These are phyloP conservation scores for Conger conger DNA, from an alignment of 2,113 vertebrate species.

Conservation along the genomic window DNA sequence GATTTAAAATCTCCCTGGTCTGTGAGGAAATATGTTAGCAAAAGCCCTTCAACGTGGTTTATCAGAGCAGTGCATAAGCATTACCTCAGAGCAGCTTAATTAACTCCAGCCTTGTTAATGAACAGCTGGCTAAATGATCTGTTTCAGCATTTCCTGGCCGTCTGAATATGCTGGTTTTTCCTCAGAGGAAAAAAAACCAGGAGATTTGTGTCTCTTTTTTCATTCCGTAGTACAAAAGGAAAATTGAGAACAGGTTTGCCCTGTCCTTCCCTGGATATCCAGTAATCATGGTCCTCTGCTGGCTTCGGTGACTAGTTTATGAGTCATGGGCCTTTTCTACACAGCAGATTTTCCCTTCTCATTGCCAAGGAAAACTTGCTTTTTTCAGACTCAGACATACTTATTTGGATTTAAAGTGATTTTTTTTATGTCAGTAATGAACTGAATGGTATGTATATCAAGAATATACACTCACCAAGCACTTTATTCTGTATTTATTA, in stretches of 20 bases:
- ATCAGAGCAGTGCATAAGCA: background rate
- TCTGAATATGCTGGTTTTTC: background rate
- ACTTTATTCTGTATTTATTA: too few relatives aligned
- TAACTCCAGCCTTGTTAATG: conserved; percentile 1
- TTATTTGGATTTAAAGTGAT: background rate
- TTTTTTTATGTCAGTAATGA: background rate
- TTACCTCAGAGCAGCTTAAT: background rate
- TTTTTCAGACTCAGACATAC: background rate
- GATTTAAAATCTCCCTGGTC: background rate
- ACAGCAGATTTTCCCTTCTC: conserved; percentile 5
- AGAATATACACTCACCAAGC: too few relatives aligned
- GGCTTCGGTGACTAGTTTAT: background rate
- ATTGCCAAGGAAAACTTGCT: background rate
- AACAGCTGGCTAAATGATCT: conserved; percentile 7
- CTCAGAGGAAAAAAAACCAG: background rate
- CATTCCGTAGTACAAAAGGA: background rate
- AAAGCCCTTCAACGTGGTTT: background rate
- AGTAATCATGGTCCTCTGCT: background rate
- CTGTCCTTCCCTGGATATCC: background rate
- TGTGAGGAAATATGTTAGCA: background rate
- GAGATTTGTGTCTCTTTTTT: background rate
- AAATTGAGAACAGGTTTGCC: background rate
- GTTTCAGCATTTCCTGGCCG: background rate
- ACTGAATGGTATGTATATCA: background rate
- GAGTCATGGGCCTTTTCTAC: conserved; percentile 4